Conservation (phyloP, 2,113 vertebrate species). For the Centropristis striata region DNA sequence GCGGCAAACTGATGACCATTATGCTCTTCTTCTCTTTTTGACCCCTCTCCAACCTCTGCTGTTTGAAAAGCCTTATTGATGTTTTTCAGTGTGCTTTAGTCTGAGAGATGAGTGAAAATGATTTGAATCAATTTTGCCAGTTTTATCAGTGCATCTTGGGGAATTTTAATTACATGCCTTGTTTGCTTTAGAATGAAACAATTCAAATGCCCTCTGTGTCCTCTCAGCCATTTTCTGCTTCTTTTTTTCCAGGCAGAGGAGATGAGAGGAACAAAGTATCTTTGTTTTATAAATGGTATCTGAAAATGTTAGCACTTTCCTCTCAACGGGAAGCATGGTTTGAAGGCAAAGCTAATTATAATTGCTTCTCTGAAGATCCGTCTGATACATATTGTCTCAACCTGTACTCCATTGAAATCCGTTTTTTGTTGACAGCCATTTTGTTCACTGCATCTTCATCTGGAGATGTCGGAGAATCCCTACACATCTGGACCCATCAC, state of each 20-base stretch:
- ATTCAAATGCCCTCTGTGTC: slow-evolving; percentile 78
- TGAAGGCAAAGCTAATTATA: slow-evolving; percentile 67
- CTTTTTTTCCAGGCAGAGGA: slow-evolving; percentile 36
- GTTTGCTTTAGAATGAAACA: slow-evolving; percentile 79
- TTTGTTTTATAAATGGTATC: slow-evolving; percentile 74
- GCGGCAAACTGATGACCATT: slow-evolving; percentile 49
- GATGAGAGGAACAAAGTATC: slow-evolving; percentile 62
- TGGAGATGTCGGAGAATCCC: slow-evolving; percentile 95
- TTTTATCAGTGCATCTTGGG: slow-evolving; percentile 81
- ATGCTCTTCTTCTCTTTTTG: slow-evolving; percentile 44
- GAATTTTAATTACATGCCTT: slow-evolving; percentile 85
- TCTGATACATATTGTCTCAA: slow-evolving; percentile 53
- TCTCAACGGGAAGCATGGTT: slow-evolving; percentile 52
- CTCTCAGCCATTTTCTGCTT: slow-evolving; percentile 63
- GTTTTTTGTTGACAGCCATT: slow-evolving; percentile 88
- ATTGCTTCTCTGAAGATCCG: slow-evolving; percentile 53
- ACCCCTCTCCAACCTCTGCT: slow-evolving; percentile 45
- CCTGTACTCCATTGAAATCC: slow-evolving; percentile 40
- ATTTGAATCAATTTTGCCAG: slow-evolving; percentile 82
- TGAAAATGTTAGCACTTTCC: slow-evolving; percentile 65
- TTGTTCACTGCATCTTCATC: slow-evolving; percentile 94
- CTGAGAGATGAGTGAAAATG: slow-evolving; percentile 76
- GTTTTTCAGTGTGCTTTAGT: slow-evolving; percentile 70
- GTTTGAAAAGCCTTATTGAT: slow-evolving; percentile 78
- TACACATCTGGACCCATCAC: slow-evolving; percentile 96